These are phyloP conservation scores for Prionailurus viverrinus DNA, from an alignment of 2,113 vertebrate species.

Conservation along the genomic window DNA sequence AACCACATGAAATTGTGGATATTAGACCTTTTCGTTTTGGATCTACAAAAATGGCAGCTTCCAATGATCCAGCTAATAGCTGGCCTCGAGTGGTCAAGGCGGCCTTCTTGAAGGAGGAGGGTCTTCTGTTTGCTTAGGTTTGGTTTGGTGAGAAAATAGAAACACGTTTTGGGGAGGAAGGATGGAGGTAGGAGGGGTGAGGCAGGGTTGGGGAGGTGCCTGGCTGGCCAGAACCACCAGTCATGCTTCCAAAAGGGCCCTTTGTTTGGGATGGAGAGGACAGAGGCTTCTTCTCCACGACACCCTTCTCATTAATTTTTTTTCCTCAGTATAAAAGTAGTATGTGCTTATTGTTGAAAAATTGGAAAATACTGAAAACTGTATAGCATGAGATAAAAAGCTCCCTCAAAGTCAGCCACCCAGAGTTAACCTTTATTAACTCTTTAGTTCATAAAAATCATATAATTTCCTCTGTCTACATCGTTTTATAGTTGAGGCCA, in stretches of 20 bases:
- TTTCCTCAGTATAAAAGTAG: background rate
- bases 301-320: background rate
- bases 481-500: background rate
- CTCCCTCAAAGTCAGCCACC: background rate
- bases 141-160: background rate
- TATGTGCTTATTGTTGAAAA: background rate
- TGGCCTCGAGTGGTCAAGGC: background rate
- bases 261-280: background rate
- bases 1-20: fast-evolving
- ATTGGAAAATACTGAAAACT: background rate
- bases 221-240: background rate
- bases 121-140: background rate
- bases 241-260: background rate
- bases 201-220: background rate
- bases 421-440: background rate
- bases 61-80: background rate
- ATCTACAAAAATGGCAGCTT: background rate
- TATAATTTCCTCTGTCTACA: background rate
- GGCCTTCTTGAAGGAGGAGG: background rate
- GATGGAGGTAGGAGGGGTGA: background rate
- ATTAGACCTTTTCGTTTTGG: background rate
- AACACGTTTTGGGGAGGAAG: background rate
- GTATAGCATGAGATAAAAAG: background rate
- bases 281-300: background rate
- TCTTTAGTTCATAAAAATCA: constrained; percentile 27